Conservation (phyloP, 2,113 vertebrate species). For the Narcine bancroftii region DNA sequence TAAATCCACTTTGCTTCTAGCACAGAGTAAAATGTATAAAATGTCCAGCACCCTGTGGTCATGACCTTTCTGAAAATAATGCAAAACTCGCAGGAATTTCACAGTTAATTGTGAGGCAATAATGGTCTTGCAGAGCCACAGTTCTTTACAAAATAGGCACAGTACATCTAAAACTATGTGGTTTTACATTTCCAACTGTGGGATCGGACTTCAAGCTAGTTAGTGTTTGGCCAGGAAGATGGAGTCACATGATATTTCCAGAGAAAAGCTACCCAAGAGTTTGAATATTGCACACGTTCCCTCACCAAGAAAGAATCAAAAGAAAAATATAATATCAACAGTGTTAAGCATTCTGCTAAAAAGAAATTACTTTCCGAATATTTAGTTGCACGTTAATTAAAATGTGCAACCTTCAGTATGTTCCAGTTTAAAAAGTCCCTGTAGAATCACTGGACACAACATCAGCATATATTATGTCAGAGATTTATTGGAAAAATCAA, state of each 20-base stretch:
- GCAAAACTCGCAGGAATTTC: neutral
- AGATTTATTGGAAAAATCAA: neutral
- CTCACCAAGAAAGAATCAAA: neutral
- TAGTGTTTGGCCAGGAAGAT: neutral
- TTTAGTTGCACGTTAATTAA: neutral
- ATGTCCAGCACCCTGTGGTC: neutral
- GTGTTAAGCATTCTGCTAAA: neutral
- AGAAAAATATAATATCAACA: neutral
- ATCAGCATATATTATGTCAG: neutral
- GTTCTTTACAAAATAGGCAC: neutral
- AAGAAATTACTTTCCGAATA: neutral
- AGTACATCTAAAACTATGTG: neutral
- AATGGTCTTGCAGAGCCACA: neutral
- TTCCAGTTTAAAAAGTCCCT: neutral
- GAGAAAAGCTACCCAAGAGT: neutral
- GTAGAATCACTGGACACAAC: neutral
- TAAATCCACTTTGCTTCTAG: neutral
- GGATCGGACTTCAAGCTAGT: neutral
- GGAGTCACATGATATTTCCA: neutral
- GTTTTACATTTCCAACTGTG: neutral
- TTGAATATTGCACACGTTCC: neutral
- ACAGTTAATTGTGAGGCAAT: neutral
- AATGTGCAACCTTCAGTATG: neutral
- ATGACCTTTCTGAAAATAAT: conserved; percentile 8
- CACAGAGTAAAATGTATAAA: neutral